Conservation (phyloP, 2,888 invertebrate species). For the Drosophila hamatofila region DNA sequence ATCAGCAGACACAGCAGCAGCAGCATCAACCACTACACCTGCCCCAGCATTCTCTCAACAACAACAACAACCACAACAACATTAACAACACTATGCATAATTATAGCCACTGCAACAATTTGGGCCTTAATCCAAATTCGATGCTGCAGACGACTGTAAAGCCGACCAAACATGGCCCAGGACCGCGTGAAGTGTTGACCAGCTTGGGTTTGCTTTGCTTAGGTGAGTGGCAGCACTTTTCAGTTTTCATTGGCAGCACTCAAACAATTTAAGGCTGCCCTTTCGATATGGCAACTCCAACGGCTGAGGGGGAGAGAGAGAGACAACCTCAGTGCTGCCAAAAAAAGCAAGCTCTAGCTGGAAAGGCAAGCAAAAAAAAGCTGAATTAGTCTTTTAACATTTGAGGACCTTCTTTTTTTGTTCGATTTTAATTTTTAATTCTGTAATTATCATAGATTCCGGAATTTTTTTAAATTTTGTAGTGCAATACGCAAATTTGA, state of each 20-base stretch:
- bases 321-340: too few relatives aligned
- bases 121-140: slow-evolving; percentile 48
- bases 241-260: background rate
- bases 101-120: slow-evolving; percentile 56
- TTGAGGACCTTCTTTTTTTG: too few relatives aligned
- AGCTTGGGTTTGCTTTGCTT: slow-evolving; percentile 94
- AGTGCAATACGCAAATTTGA: too few relatives aligned
- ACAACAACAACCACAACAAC: slow-evolving; percentile 45
- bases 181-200: slow-evolving; percentile 92
- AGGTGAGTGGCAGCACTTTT: slow-evolving; percentile 71
- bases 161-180: slow-evolving; percentile 86
- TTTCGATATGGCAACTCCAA: background rate
- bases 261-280: background rate
- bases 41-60: slow-evolving; percentile 23
- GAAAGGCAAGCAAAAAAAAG: too few relatives aligned
- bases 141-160: slow-evolving; percentile 51
- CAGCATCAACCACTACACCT: slow-evolving; percentile 33
- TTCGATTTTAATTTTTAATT: too few relatives aligned
- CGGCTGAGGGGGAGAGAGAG: too few relatives aligned
- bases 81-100: slow-evolving; percentile 51
- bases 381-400: too few relatives aligned
- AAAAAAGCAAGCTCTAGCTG: too few relatives aligned
- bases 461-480: too few relatives aligned
- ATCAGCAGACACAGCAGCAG: slow-evolving; percentile 43
- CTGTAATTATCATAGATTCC: too few relatives aligned